Conservation (phyloP, 1,140 invertebrate species). For the Caenorhabditis briggsae region DNA sequence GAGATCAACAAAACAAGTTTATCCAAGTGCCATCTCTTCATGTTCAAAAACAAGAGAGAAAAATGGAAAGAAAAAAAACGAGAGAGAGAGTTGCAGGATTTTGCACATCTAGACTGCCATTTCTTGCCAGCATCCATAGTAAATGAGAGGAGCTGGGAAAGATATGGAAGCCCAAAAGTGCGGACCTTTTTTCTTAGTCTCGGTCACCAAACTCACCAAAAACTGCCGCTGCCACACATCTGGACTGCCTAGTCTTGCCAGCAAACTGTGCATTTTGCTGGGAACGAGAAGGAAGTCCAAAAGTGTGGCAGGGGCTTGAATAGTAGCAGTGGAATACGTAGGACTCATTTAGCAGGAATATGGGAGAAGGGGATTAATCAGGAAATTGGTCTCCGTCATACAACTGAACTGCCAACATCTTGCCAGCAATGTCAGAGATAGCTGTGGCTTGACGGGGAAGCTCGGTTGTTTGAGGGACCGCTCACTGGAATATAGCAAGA, state of each 20-base stretch:
- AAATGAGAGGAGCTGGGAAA: background rate
- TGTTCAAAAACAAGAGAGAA: background rate
- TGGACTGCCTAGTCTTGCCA: constrained; percentile 42
- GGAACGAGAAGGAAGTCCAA: constrained; percentile 32
- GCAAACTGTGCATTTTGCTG: background rate
- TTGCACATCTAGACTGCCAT: constrained; percentile 32
- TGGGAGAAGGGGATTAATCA: constrained; percentile 23
- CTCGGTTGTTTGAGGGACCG: constrained; percentile 13
- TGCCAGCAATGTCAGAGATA: constrained; percentile 32
- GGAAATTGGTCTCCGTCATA: constrained; percentile 41
- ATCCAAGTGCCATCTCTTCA: no score
- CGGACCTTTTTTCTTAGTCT: background rate
- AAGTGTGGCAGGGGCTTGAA: background rate
- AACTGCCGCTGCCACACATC: background rate
- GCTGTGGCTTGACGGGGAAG: constrained; percentile 39
- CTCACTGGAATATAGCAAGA: background rate
- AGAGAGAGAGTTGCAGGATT: constrained; percentile 32
- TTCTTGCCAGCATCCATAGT: constrained; percentile 24
- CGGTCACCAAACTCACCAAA: constrained; percentile 17
- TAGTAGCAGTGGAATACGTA: background rate
- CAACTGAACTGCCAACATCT: constrained; percentile 53
- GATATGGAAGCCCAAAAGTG: constrained; percentile 38
- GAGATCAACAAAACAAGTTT: no score
- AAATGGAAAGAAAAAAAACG: constrained; percentile 65
- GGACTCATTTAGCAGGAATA: background rate